Evolutionary conservation across 1,140 invertebrate species (phyloP), one percentile per base, ranked within the genome.

Genomic region (Anoplophora glabripennis): DNA sequence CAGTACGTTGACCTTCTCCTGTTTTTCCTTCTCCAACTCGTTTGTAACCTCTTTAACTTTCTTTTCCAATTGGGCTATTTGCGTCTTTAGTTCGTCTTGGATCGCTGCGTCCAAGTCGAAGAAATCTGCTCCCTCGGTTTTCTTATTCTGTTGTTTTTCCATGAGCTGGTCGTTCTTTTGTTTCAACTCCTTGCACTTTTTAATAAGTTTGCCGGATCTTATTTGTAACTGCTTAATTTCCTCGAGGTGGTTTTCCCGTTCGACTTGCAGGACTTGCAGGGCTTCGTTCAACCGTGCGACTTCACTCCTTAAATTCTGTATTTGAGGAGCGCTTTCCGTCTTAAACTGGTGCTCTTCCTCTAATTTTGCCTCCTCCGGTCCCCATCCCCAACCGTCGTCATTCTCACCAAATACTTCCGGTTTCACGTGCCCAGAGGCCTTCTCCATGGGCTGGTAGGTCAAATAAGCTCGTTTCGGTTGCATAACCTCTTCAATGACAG

Each of bases 161-260:
- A 78, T 78, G n/a, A 86, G 67, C 63, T 78, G 75, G n/a, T 87
- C 84, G 67, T 85, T 81, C 66, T 82, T 81, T 3, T 76, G 52
- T 74, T 90, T 88, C 54, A 88, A 80, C 68, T 90, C 88, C 67
- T 90, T 90, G 1, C 89, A 71, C 72, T 89, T 90, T 66, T 75
- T 89, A 58, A 90, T 75, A 11, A 88, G 79, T 76, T 89, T 90
- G 7, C 79, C 77, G 18, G 83, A 83, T 65, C 88, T 88, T 1
- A 81, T 66, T 67, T 89, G 86, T 28, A 79, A 74, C 4, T 79
- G 74, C 57, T 80, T 79, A 7, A 86, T 76, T 44, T 89, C 86
- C 17, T 83, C 76, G n/a, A 77, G 69, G 4, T 83, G 61, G 12
- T 70, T 72, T 1, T 75, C 64, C 28, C 79, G 77, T 46, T 85